Percentiles rank a stretch among this genome's conserved stretches.
Evolutionary conservation across 2,888 invertebrate species (phyloP).

Genomic region (Dioctria linearis): DNA sequence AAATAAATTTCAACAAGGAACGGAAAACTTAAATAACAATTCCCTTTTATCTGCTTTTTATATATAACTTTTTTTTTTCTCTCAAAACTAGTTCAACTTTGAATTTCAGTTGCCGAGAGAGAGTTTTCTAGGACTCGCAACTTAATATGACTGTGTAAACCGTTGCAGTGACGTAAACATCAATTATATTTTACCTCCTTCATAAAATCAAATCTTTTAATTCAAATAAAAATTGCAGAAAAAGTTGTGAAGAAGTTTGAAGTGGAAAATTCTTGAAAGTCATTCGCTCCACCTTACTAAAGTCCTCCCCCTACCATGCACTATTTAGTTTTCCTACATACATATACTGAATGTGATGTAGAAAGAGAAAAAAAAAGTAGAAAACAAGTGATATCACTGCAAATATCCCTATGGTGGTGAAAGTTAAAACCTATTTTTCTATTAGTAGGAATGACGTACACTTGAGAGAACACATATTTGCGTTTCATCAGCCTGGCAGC

Average conservation of each 20-base stretch:
- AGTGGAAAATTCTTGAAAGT: conserved; percentile 44
- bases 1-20: conserved; percentile 19
- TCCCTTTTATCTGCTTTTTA: background rate
- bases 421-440: conserved; percentile 46
- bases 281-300: conserved; percentile 4
- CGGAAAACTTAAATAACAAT: conserved; percentile 39
- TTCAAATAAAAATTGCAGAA: conserved; percentile 27
- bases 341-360: too few species aligned
- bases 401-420: conserved; percentile 15
- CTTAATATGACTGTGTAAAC: background rate
- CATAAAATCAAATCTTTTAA: conserved; percentile 37
- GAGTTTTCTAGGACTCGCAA: background rate
- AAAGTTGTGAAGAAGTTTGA: conserved; percentile 30
- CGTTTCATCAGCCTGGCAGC: conserved; percentile 44
- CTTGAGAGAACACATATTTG: conserved; percentile 44
- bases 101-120: conserved; percentile 11
- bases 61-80: background rate
- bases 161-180: conserved; percentile 31
- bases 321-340: background rate
- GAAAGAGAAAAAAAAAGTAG: background rate
- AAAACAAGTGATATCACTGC: conserved; percentile 16
- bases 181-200: conserved; percentile 30
- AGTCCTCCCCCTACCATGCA: background rate
- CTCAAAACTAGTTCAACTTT: conserved; percentile 27
- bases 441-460: conserved; percentile 35